phyloP scores from a whole-genome alignment of 2,797 vertebrate species.

The Malacoraja senta region DNA sequence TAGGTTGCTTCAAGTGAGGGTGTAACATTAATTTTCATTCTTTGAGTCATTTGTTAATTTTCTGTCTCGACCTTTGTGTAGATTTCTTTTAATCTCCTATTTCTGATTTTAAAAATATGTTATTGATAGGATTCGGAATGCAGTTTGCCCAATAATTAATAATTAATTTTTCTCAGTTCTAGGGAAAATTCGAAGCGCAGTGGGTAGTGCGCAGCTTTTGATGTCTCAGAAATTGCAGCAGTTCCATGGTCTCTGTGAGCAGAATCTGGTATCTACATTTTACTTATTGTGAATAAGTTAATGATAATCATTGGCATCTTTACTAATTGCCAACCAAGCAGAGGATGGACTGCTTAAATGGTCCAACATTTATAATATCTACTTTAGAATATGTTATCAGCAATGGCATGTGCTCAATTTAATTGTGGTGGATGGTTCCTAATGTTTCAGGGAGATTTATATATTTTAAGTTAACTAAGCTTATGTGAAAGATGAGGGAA shows the following conservation, averaged over 20 bases:
- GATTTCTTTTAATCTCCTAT: neutral
- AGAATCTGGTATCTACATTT: conserved; percentile 83
- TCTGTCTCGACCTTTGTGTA: neutral
- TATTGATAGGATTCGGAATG: neutral
- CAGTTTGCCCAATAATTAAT: neutral
- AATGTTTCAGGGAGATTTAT: neutral
- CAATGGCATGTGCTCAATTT: neutral
- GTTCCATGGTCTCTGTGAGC: conserved; percentile 93
- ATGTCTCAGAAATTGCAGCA: conserved; percentile 99
- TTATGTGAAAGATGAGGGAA: neutral
- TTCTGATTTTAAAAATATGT: neutral
- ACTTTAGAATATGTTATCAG: neutral
- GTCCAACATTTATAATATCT: neutral
- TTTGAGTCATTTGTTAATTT: neutral
- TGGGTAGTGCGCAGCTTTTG: conserved; percentile 91
- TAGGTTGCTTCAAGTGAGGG: conserved; percentile 12
- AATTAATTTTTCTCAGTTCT: conserved; percentile 63
- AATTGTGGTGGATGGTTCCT: neutral
- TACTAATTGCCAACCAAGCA: neutral
- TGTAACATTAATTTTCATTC: neutral
- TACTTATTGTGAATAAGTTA: neutral
- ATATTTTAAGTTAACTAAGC: neutral
- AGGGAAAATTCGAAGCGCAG: conserved; percentile 91
- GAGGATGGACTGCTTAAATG: neutral
- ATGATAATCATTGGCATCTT: neutral